Conservation (phyloP, 37 sponge, comb jelly and placozoan genomes). For the Amphimedon queenslandica region DNA sequence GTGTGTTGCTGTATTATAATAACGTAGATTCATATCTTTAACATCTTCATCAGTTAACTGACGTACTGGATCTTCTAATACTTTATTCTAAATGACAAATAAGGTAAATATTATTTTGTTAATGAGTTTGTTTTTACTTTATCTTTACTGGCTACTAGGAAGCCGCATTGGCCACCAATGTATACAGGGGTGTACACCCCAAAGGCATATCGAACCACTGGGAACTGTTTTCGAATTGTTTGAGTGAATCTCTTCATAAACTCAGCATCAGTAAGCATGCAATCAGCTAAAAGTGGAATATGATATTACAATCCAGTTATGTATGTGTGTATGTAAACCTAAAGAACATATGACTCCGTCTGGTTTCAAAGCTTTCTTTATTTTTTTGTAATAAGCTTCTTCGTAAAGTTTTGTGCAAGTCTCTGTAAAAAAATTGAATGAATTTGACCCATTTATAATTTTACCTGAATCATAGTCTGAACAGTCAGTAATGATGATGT, state of each 20-base stretch:
- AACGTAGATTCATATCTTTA: constrained; percentile 30
- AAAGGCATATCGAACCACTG: constrained; percentile 58
- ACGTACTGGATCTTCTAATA: constrained; percentile 34
- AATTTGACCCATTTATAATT: not conserved
- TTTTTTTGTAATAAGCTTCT: constrained; percentile 52
- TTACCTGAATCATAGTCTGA: constrained; percentile 40
- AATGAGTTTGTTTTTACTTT: too few species aligned
- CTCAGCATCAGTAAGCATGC: not conserved
- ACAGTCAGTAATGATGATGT: constrained; percentile 87
- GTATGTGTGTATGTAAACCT: too few species aligned
- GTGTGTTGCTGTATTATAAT: constrained; percentile 50
- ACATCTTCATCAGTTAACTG: constrained; percentile 19
- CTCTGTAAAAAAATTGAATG: constrained; percentile 36
- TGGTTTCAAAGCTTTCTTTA: constrained; percentile 67
- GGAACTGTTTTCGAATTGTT: too few species aligned
- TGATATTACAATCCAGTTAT: too few species aligned
- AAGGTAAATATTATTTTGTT: not conserved
- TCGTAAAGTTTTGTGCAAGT: too few species aligned
- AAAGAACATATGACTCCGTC: constrained; percentile 77
- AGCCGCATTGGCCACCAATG: constrained; percentile 73
- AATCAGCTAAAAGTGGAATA: too few species aligned
- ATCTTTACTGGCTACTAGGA: constrained; percentile 50
- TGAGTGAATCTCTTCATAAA: too few species aligned
- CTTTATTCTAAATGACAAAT: constrained; percentile 28
- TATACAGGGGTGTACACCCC: constrained; percentile 61